Evolutionary conservation across 2,113 vertebrate species (phyloP), one percentile per base, ranked within the genome.

Genomic region (Perca schrenkii): DNA sequence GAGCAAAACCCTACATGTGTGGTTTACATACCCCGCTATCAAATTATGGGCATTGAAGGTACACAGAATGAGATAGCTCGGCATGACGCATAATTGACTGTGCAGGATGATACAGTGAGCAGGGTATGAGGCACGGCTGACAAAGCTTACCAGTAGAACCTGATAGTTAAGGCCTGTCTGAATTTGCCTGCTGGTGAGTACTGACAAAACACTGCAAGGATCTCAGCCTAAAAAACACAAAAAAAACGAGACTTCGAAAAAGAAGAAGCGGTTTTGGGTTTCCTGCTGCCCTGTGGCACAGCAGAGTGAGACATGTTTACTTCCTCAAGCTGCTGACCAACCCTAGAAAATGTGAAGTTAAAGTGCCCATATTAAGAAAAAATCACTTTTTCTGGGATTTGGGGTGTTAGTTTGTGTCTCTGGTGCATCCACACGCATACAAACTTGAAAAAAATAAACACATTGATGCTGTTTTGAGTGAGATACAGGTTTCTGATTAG

Each of bases 271-370:
- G 89, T 84, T 90, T 93, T 66, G 36, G 77, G 82, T 94, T 93
- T 94, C 92, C 91, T 90, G 91, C 74, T 80, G 72, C 77, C 80
- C 88, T 81, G 75, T 92, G 85, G 74, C 75, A 88, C 79, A 83
- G 65, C 34, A 1, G 62, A 80, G 70, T 7, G 58, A 87, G 87
- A 65, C n/a, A 36, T 72, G 79, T 82, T 76, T 15, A 86, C 83
- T 91, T 92, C 89, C 89, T 92, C 71, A 46, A 56, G 65, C 11
- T 15, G 28, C 40, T 22, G 65, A 58, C 43, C 79, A 77, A 31
- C 75, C 60, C 8, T 54, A 21, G 36, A 71, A 19, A 68, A 50
- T 56, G 8, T 57, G 62, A 49, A 54, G 25, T 25, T 53, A 34
- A 17, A 15, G 31, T 34, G 31, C 31, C 31, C 31, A 34, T 34